phyloP scores from a whole-genome alignment of 2,888 invertebrate species.

The Byasa hedistus region DNA sequence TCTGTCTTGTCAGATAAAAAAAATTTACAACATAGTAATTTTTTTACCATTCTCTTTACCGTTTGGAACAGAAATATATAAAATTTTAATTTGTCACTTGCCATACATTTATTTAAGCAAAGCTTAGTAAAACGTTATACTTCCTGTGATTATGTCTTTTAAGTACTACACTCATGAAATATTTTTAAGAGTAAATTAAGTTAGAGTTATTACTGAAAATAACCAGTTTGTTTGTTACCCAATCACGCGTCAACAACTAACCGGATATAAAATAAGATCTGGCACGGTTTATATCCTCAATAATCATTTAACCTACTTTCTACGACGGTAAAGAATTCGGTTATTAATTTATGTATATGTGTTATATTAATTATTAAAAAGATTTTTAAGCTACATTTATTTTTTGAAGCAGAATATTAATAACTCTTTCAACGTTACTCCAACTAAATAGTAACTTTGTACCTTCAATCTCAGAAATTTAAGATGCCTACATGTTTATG shows the following conservation, averaged over 20 bases:
- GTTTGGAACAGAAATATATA: no score
- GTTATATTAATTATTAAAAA: not conserved
- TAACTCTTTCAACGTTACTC: no score
- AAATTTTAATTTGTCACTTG: no score
- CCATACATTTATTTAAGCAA: no score
- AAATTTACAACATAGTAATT: no score
- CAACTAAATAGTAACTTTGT: no score
- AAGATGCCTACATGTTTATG: no score
- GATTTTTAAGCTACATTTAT: not conserved
- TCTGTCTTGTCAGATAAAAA: no score
- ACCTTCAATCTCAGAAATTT: no score
- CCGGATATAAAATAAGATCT: conserved; percentile 31
- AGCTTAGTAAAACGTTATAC: no score
- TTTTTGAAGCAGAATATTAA: not conserved
- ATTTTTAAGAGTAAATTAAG: not conserved
- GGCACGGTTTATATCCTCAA: conserved; percentile 30
- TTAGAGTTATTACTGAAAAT: conserved; percentile 8
- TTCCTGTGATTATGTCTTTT: not conserved
- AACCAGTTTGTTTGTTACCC: conserved; percentile 27
- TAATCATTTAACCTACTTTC: conserved; percentile 29
- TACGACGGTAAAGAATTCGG: conserved; percentile 16
- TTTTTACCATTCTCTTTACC: no score
- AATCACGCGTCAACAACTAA: conserved; percentile 29
- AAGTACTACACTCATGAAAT: not conserved
- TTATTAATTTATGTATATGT: conserved; percentile 12